A percentile compares a stretch with the other conserved stretches of the same genome.
Conservation (phyloP, 2,888 invertebrate genomes). For the Sericinus montela region DNA sequence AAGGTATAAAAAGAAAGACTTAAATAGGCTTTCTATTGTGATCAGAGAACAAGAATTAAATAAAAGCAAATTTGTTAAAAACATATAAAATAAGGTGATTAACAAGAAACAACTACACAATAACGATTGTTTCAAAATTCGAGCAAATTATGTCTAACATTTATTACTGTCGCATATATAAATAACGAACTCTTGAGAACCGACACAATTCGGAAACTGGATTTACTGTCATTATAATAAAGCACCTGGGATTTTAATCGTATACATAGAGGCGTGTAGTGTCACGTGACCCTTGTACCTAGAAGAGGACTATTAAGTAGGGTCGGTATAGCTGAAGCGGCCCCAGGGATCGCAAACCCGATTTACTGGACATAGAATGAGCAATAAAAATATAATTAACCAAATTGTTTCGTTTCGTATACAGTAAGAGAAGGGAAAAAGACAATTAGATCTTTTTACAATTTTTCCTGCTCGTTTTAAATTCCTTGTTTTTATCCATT, state of each 20-base stretch:
- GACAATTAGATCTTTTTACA: conserved; percentile 46
- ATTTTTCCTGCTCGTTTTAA: conserved; percentile 43
- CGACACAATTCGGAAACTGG: neutral
- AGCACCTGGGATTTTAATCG: conserved; percentile 52
- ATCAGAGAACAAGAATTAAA: too few species aligned
- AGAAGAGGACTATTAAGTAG: conserved; percentile 64
- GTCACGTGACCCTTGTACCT: conserved; percentile 43
- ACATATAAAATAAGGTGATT: too few species aligned
- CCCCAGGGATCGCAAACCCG: conserved; percentile 61
- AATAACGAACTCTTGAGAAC: too few species aligned
- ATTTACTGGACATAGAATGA: conserved; percentile 72
- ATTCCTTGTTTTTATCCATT: conserved; percentile 37
- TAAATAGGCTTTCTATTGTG: too few species aligned
- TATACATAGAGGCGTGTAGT: conserved; percentile 46
- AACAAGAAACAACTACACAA: too few species aligned
- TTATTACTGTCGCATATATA: too few species aligned
- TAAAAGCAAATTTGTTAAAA: too few species aligned
- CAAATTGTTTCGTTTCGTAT: conserved; percentile 56
- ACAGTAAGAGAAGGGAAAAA: conserved; percentile 51
- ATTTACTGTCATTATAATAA: conserved; percentile 51
- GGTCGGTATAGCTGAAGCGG: conserved; percentile 63
- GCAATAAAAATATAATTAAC: conserved; percentile 73
- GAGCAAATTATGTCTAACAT: too few species aligned
- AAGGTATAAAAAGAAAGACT: too few species aligned
- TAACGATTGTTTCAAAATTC: too few species aligned